phyloP scores from a whole-genome alignment of 2,797 vertebrate genomes.

The Limosa lapponica region DNA sequence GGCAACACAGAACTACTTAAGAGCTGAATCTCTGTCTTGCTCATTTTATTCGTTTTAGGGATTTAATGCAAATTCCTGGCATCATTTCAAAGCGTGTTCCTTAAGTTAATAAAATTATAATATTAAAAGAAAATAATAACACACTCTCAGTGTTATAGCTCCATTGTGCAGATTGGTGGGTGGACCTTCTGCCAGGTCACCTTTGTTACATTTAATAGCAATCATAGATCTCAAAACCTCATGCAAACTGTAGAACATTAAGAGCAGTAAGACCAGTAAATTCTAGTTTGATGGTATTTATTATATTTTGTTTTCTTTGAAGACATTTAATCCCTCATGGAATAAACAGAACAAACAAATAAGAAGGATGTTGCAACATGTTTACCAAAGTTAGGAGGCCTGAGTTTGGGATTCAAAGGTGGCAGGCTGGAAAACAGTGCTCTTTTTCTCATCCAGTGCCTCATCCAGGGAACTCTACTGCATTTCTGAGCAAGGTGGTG shows the following conservation, averaged over 20 bases:
- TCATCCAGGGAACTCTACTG: rapidly evolving
- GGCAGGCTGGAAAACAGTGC: not conserved
- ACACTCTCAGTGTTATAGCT: not conserved
- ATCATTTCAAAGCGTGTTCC: conserved; percentile 35
- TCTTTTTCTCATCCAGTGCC: not conserved
- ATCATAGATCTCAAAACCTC: not conserved
- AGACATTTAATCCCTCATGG: not conserved
- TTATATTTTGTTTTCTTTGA: not conserved
- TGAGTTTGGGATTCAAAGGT: not conserved
- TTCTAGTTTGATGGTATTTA: not conserved
- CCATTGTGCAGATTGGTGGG: not conserved
- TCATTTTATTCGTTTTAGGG: conserved; percentile 4
- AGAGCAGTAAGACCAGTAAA: not conserved
- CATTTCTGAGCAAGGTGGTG: not conserved
- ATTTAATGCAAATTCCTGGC: conserved; percentile 37
- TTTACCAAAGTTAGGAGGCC: not conserved
- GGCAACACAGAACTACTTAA: not conserved
- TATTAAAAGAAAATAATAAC: conserved; percentile 39
- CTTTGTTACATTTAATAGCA: not conserved
- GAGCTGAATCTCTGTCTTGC: not conserved
- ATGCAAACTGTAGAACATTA: conserved; percentile 16
- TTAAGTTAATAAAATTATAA: conserved; percentile 33
- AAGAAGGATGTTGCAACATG: not conserved
- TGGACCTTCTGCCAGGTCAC: not conserved
- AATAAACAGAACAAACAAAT: not conserved